Conservation (phyloP, 2,113 vertebrate genomes). For the Sylvilagus bachmani region DNA sequence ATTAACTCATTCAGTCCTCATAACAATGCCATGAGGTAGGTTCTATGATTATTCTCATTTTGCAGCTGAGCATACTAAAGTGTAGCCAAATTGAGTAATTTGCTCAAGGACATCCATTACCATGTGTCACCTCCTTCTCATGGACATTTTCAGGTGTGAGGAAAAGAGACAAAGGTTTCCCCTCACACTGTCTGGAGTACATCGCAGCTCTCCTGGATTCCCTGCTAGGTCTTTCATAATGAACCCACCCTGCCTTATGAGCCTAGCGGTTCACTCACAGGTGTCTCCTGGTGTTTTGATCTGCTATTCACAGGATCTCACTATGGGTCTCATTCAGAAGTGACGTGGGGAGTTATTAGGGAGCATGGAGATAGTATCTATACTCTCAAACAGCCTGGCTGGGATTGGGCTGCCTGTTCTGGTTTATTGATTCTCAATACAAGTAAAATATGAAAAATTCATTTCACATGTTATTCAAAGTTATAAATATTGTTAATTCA, state of each 20-base stretch:
- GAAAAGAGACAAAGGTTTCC: background rate
- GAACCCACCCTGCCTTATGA: too few relatives aligned
- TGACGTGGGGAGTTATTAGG: background rate
- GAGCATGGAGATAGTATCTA: background rate
- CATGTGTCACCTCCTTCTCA: background rate
- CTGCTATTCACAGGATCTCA: background rate
- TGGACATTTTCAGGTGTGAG: background rate
- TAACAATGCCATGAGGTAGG: background rate
- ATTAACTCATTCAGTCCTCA: background rate
- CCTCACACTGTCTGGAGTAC: background rate
- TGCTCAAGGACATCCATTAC: background rate
- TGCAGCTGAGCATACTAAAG: background rate
- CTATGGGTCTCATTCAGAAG: background rate
- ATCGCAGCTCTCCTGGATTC: background rate
- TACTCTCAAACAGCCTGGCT: background rate
- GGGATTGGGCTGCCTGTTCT: background rate
- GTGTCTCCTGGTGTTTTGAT: background rate
- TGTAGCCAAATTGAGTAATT: background rate
- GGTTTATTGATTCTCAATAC: slow-evolving; percentile 39
- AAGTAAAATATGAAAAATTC: background rate
- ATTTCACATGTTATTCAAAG: background rate
- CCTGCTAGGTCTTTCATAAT: background rate
- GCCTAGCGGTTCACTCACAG: background rate
- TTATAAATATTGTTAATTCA: background rate
- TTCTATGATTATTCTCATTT: background rate